phyloP scores from a whole-genome alignment of 2,888 invertebrate genomes.

The Cistogaster globosa region DNA sequence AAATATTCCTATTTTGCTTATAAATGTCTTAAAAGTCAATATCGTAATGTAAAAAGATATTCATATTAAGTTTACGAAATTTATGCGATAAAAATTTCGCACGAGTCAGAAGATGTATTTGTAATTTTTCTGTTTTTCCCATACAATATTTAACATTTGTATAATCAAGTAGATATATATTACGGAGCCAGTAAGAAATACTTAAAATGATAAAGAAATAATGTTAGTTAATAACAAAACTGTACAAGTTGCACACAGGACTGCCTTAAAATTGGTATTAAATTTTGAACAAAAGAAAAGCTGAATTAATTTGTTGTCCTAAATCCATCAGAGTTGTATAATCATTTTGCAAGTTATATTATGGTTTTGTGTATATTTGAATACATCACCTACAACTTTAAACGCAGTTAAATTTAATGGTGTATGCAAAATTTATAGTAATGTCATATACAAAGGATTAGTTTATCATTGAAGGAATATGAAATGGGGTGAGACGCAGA shows the following conservation, averaged over 20 bases:
- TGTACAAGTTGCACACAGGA: slow-evolving; percentile 66
- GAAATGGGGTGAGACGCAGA: background rate
- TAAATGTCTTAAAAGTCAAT: too few relatives aligned
- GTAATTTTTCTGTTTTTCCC: background rate
- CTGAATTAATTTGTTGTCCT: background rate
- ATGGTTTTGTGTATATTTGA: slow-evolving; percentile 5
- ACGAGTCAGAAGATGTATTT: too few relatives aligned
- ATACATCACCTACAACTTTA: slow-evolving; percentile 28
- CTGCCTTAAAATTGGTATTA: slow-evolving; percentile 36
- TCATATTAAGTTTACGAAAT: too few relatives aligned
- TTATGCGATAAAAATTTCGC: too few relatives aligned
- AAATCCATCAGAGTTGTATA: slow-evolving; percentile 18
- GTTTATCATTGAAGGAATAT: slow-evolving; percentile 34
- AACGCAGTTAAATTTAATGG: slow-evolving; percentile 48
- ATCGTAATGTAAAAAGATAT: too few relatives aligned
- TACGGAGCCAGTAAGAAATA: slow-evolving; percentile 21
- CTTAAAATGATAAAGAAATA: slow-evolving; percentile 52
- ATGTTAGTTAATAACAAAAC: slow-evolving; percentile 60
- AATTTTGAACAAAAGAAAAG: slow-evolving; percentile 20
- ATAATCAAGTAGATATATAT: slow-evolving; percentile 36
- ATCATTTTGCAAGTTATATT: slow-evolving; percentile 53
- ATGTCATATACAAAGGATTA: slow-evolving; percentile 69
- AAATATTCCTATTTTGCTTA: too few relatives aligned
- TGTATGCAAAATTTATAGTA: slow-evolving; percentile 64
- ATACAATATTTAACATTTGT: slow-evolving; percentile 49